Evolutionary conservation across 2,797 vertebrate species (phyloP).

Genomic region (Mionectes olivaceus): DNA sequence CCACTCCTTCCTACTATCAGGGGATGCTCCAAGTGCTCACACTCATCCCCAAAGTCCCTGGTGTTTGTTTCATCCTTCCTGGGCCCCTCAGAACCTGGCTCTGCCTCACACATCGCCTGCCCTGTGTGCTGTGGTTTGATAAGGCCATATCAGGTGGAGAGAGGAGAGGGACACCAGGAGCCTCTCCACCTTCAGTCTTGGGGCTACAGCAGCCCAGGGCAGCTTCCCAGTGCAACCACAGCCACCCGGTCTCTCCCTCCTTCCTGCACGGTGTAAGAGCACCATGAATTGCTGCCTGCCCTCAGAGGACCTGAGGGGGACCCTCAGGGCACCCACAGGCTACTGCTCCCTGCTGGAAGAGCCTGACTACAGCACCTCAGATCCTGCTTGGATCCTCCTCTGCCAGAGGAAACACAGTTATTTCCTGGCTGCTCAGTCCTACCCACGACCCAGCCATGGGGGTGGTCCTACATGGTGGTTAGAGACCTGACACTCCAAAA

Average conservation of each 20-base stretch:
- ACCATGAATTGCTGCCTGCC: background rate
- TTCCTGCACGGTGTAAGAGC: background rate
- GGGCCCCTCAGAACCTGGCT: background rate
- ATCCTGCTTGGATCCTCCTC: background rate
- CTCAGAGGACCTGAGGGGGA: background rate
- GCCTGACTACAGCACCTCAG: fast-evolving
- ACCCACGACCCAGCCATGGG: fast-evolving
- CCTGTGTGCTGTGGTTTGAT: background rate
- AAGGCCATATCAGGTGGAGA: too few species aligned
- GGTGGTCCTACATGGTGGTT: background rate
- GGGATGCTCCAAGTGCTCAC: background rate
- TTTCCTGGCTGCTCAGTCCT: background rate
- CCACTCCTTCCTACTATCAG: background rate
- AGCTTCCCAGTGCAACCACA: background rate
- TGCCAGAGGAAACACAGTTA: background rate
- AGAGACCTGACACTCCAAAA: background rate
- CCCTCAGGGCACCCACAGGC: background rate
- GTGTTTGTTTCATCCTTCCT: background rate
- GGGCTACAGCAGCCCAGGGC: background rate
- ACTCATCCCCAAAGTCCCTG: background rate
- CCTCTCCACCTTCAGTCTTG: background rate
- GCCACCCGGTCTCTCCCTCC: background rate
- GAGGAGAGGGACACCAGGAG: background rate
- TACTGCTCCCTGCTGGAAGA: background rate
- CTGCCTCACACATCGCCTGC: background rate